Conservation (phyloP, 2,888 invertebrate species). For the Cistogaster globosa region DNA sequence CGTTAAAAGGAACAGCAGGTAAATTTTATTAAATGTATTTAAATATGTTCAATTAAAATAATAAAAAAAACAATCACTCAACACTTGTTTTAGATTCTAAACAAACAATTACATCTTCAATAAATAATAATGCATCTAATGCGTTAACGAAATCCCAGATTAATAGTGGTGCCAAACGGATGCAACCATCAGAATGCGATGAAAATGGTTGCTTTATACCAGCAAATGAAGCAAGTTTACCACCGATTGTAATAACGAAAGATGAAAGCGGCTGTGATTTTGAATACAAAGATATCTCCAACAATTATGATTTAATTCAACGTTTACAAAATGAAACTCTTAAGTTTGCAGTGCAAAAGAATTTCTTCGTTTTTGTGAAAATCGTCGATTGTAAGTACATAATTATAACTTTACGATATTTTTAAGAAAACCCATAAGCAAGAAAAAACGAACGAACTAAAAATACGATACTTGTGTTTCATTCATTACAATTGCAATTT, state of each 20-base stretch:
- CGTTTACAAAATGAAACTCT: constrained; percentile 86
- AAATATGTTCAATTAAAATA: background rate
- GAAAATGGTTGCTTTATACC: constrained; percentile 80
- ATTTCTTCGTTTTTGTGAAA: constrained; percentile 89
- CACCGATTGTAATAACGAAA: constrained; percentile 81
- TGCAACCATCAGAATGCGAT: constrained; percentile 77
- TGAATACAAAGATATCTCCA: constrained; percentile 82
- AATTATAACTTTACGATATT: background rate
- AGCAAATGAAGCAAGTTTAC: constrained; percentile 84
- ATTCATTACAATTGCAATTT: too few relatives aligned
- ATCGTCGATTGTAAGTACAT: constrained; percentile 88
- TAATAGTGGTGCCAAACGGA: constrained; percentile 74
- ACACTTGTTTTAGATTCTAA: constrained; percentile 39
- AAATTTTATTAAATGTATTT: background rate
- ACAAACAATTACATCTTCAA: constrained; percentile 33
- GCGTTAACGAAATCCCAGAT: constrained; percentile 55
- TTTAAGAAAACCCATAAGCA: background rate
- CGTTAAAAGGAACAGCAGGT: constrained; percentile 39
- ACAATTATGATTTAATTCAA: constrained; percentile 85
- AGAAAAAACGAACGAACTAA: background rate
- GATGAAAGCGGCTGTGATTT: constrained; percentile 78
- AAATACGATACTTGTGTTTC: too few relatives aligned
- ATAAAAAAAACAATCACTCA: too few relatives aligned
- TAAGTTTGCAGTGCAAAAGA: constrained; percentile 89
- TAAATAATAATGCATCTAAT: constrained; percentile 69